A percentile compares a stretch with the other conserved stretches of the same genome.
Conservation (phyloP, 2,888 invertebrate genomes). For the Caenorhabditis sp. region DNA sequence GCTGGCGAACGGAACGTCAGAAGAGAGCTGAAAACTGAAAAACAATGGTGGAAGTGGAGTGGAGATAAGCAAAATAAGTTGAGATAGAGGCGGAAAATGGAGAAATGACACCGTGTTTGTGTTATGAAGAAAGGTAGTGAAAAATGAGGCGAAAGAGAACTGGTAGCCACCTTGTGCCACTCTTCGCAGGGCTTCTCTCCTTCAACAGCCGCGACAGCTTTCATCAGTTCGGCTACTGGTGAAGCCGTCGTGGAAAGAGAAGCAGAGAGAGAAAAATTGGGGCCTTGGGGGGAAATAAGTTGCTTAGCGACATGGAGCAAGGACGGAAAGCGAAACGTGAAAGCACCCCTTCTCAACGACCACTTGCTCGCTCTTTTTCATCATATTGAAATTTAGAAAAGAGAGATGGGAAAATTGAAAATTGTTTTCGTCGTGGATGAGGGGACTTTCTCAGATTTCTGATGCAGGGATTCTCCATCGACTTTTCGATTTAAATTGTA, state of each 20-base stretch:
- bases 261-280: constrained; percentile 26
- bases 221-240: constrained; percentile 24
- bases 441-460: neutral
- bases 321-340: constrained; percentile 40
- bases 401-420: neutral
- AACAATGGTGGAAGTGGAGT: constrained; percentile 2
- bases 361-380: constrained; percentile 11
- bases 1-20: neutral
- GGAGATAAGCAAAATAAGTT: constrained; percentile 25
- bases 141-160: constrained; percentile 17
- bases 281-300: constrained; percentile 22
- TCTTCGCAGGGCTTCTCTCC: constrained; percentile 35
- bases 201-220: neutral
- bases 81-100: constrained; percentile 1
- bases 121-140: constrained; percentile 19
- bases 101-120: constrained; percentile 5
- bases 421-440: neutral
- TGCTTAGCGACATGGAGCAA: constrained; percentile 45
- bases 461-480: no score
- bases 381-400: constrained; percentile 3
- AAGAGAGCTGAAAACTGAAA: constrained; percentile 2
- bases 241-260: constrained; percentile 32
- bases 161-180: constrained; percentile 20
- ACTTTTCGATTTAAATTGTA: no score
- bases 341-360: neutral